These are phyloP conservation scores for Eupleurogrammus muticus DNA, from an alignment of 2,797 vertebrate species.

Conservation along the genomic window DNA sequence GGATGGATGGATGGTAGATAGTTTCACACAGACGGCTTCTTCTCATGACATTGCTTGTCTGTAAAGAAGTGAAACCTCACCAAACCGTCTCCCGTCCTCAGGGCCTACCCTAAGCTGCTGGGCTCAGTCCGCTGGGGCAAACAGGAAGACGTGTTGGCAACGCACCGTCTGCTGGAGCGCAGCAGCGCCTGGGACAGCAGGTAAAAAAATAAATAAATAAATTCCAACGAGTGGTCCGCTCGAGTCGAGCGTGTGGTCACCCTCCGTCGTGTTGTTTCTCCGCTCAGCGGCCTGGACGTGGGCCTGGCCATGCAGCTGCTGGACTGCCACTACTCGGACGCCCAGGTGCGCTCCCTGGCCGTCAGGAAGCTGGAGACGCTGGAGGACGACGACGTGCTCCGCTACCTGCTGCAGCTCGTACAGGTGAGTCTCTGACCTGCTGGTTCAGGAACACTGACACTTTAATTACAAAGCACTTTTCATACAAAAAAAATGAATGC, in stretches of 20 bases:
- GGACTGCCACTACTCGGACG: conserved; percentile 97
- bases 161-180: conserved; percentile 91
- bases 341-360: conserved; percentile 94
- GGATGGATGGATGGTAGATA: too few relatives aligned
- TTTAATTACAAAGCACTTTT: too few relatives aligned
- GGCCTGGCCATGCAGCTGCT: conserved; percentile 96
- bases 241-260: background rate
- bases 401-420: conserved; percentile 96
- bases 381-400: conserved; percentile 93
- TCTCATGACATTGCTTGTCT: too few relatives aligned
- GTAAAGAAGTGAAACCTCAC: too few relatives aligned
- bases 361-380: conserved; percentile 96
- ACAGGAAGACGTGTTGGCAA: conserved; percentile 92
- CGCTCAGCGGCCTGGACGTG: conserved; percentile 89
- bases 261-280: background rate
- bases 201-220: too few relatives aligned
- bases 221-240: too few relatives aligned
- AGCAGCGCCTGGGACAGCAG: conserved; percentile 92
- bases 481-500: too few relatives aligned
- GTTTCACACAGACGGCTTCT: too few relatives aligned
- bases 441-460: too few relatives aligned
- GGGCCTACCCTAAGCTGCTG: conserved; percentile 96
- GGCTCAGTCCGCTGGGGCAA: conserved; percentile 96
- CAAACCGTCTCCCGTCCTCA: conserved; percentile 35
- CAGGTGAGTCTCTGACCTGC: conserved; percentile 84